Percentiles rank a stretch among this genome's conserved stretches.
Evolutionary conservation across 2,797 vertebrate species (phyloP).

Genomic region (Rhinophrynus dorsalis): DNA sequence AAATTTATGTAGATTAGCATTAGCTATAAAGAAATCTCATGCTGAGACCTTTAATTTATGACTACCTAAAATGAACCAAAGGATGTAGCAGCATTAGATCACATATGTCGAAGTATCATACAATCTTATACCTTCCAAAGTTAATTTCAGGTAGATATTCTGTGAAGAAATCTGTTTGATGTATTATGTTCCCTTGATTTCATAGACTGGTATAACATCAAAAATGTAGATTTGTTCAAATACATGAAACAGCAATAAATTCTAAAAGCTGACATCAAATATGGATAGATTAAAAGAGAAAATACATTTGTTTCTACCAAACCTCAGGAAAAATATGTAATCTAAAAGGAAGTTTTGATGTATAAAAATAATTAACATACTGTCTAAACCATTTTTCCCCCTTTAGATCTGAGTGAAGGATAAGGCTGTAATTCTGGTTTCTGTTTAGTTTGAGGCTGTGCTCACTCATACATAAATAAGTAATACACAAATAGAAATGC

Average conservation of each 20-base stretch:
- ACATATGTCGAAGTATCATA: too few species aligned
- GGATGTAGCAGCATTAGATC: too few species aligned
- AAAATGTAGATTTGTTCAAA: constrained; percentile 3
- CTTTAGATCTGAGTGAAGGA: constrained; percentile 14
- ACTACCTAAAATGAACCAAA: too few species aligned
- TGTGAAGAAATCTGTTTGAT: not conserved
- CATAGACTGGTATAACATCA: not conserved
- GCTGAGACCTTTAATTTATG: too few species aligned
- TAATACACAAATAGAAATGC: constrained; percentile 16
- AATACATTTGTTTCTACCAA: constrained; percentile 9
- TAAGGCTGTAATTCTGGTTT: not conserved
- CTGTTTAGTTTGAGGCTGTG: constrained; percentile 6
- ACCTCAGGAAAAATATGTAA: constrained; percentile 25
- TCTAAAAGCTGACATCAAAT: constrained; percentile 12
- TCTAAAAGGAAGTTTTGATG: constrained; percentile 34
- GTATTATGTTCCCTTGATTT: not conserved
- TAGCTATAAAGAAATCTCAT: too few species aligned
- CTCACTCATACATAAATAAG: constrained; percentile 46
- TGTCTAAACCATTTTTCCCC: constrained; percentile 37
- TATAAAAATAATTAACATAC: constrained; percentile 44
- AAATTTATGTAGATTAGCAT: too few species aligned
- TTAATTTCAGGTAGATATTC: not conserved
- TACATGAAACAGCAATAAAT: constrained; percentile 1
- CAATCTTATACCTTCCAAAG: not conserved
- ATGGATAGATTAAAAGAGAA: constrained; percentile 10